phyloP scores from a whole-genome alignment of 1,140 invertebrate species.

The Sitophilus oryzae region DNA sequence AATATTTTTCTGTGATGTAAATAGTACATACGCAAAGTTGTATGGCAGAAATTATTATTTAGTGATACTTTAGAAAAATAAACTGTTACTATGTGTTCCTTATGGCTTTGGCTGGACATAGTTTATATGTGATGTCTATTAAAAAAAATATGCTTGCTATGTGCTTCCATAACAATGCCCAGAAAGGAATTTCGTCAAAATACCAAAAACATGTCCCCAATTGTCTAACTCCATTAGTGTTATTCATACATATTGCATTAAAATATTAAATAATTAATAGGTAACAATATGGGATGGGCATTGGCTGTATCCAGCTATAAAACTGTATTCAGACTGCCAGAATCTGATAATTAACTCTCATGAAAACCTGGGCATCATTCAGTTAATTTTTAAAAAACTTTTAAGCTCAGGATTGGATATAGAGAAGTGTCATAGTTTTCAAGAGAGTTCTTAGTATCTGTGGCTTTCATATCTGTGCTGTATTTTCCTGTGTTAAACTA shows the following conservation, averaged over 20 bases:
- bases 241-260: too few relatives aligned
- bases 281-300: neutral
- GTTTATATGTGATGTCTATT: slow-evolving; percentile 22
- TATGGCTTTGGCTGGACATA: slow-evolving; percentile 19
- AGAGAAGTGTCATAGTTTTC: neutral
- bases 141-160: slow-evolving; percentile 18
- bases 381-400: slow-evolving; percentile 1
- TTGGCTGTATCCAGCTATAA: neutral
- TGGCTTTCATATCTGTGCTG: slow-evolving; percentile 14
- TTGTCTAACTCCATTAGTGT: too few relatives aligned
- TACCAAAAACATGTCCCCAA: neutral
- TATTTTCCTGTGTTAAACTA: slow-evolving; percentile 24
- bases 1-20: neutral
- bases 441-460: neutral
- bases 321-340: neutral
- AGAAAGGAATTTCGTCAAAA: neutral
- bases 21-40: neutral
- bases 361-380: slow-evolving; percentile 10
- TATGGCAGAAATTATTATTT: slow-evolving; percentile 11
- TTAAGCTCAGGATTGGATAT: slow-evolving; percentile 18
- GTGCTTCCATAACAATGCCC: slow-evolving; percentile 19
- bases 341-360: neutral
- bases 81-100: slow-evolving; percentile 22
- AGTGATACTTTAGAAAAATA: slow-evolving; percentile 3
- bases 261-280: neutral